A percentile compares a stretch with the other conserved stretches of the same genome.
Conservation (phyloP, 2,888 invertebrate genomes). For the Ophioninae sp. region DNA sequence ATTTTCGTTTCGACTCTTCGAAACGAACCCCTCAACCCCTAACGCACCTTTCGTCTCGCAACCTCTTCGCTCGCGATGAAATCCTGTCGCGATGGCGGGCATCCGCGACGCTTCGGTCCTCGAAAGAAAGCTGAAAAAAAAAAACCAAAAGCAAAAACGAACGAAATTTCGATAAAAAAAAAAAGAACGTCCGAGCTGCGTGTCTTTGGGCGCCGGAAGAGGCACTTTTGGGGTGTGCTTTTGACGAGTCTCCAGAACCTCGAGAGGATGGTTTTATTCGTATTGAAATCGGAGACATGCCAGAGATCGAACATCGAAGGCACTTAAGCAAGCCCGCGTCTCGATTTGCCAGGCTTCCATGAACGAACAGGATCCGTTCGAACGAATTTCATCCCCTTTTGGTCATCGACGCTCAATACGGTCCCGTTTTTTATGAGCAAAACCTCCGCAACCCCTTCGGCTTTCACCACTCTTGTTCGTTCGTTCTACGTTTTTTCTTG, state of each 20-base stretch:
- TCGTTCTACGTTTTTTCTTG: slow-evolving; percentile 25
- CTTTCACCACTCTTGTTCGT: slow-evolving; percentile 34
- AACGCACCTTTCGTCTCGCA: background rate
- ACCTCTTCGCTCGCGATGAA: slow-evolving; percentile 64
- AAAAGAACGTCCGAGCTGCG: slow-evolving; percentile 59
- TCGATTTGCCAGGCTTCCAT: slow-evolving; percentile 78
- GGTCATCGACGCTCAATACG: slow-evolving; percentile 26
- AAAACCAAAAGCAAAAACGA: slow-evolving; percentile 5
- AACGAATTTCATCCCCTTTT: slow-evolving; percentile 47
- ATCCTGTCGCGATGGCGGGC: slow-evolving; percentile 78
- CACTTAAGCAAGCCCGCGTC: slow-evolving; percentile 79
- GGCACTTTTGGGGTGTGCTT: slow-evolving; percentile 65
- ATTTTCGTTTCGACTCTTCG: slow-evolving; percentile 1
- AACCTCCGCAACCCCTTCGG: background rate
- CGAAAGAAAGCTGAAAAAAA: slow-evolving; percentile 77
- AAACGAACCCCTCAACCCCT: slow-evolving; percentile 6
- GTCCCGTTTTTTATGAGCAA: background rate
- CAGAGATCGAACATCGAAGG: slow-evolving; percentile 49
- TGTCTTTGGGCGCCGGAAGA: slow-evolving; percentile 73
- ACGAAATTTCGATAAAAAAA: background rate
- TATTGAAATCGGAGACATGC: slow-evolving; percentile 61
- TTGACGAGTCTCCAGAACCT: slow-evolving; percentile 69
- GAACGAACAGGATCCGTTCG: slow-evolving; percentile 68
- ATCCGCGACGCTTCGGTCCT: slow-evolving; percentile 79
- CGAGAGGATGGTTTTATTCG: slow-evolving; percentile 29